Percentiles rank a stretch among this genome's conserved stretches.
These are phyloP conservation scores for Galleria mellonella DNA, from an alignment of 1,140 invertebrate genomes.

Conservation along the genomic window DNA sequence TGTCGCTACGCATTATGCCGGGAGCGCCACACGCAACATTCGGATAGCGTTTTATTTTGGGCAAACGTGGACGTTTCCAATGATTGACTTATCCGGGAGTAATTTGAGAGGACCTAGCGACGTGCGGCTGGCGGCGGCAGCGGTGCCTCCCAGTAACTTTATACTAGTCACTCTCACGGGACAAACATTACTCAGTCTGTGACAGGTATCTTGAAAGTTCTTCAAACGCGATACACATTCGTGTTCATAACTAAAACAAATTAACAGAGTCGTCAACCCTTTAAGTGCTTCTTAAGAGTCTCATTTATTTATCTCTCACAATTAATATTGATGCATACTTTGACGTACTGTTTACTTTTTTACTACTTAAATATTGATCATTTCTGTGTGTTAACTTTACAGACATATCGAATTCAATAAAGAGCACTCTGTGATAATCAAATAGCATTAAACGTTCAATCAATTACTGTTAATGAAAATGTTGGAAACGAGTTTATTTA, in stretches of 20 bases:
- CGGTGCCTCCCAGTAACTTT: slow-evolving; percentile 29
- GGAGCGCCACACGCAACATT: slow-evolving; percentile 69
- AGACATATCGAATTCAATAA: too few species aligned
- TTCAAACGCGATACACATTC: slow-evolving; percentile 34
- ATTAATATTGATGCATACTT: too few species aligned
- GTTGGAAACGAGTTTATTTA: too few species aligned
- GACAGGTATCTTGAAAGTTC: slow-evolving; percentile 48
- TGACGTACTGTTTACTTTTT: too few species aligned
- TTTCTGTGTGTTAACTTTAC: too few species aligned
- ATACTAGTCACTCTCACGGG: slow-evolving; percentile 29
- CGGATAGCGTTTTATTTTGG: slow-evolving; percentile 65
- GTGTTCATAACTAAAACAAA: slow-evolving; percentile 16
- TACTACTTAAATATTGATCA: too few species aligned
- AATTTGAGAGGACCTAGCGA: slow-evolving; percentile 67
- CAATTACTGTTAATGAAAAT: too few species aligned
- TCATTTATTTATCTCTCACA: too few species aligned
- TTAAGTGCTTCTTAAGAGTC: neutral
- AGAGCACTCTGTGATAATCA: too few species aligned
- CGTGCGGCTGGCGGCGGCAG: slow-evolving; percentile 24
- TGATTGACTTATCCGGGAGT: slow-evolving; percentile 74
- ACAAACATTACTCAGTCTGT: slow-evolving; percentile 31
- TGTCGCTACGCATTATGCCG: slow-evolving; percentile 68
- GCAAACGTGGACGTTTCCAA: slow-evolving; percentile 61
- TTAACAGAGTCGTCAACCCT: slow-evolving; percentile 3
- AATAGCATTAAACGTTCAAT: too few species aligned